phyloP scores from a whole-genome alignment of 2,797 vertebrate species.

The Ptychobarbus kaznakovi region DNA sequence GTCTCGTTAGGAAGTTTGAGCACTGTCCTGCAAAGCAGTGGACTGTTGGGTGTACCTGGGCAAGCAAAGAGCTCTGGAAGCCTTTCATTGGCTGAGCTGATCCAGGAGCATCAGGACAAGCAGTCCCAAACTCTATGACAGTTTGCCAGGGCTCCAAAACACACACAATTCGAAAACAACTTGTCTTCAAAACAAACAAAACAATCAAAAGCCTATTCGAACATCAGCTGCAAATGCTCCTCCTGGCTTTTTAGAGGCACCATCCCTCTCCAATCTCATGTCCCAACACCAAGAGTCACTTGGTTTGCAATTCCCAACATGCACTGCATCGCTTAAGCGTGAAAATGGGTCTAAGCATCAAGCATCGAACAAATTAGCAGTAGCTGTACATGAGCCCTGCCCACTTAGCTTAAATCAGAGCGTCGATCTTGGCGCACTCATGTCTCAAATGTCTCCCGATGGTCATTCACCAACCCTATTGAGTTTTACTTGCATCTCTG shows the following conservation, averaged over 20 bases:
- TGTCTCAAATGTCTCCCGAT: slow-evolving; percentile 65
- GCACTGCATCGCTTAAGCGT: slow-evolving; percentile 3
- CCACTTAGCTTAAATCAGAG: slow-evolving; percentile 68
- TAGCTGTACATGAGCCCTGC: slow-evolving; percentile 63
- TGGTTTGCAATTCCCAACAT: slow-evolving; percentile 71
- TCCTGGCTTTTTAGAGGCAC: slow-evolving; percentile 73
- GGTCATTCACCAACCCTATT: slow-evolving; percentile 52
- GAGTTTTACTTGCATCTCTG: background rate
- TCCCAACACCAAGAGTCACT: slow-evolving; percentile 73
- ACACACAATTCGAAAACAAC: slow-evolving; percentile 52
- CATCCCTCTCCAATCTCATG: slow-evolving; percentile 80
- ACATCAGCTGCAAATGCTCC: slow-evolving; percentile 44
- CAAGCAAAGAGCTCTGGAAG: slow-evolving; percentile 67
- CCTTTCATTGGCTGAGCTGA: slow-evolving; percentile 87
- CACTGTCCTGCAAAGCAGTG: slow-evolving; percentile 71
- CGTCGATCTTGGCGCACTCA: slow-evolving; percentile 85
- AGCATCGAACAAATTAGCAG: slow-evolving; percentile 37
- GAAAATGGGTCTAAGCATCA: background rate
- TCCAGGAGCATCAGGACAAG: slow-evolving; percentile 84
- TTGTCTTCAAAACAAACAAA: background rate
- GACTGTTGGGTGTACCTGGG: slow-evolving; percentile 57
- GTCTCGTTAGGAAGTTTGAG: slow-evolving; percentile 73
- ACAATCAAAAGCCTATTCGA: slow-evolving; percentile 45
- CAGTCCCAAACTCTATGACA: slow-evolving; percentile 66
- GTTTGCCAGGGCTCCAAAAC: slow-evolving; percentile 70